These are phyloP conservation scores for Carduelis carduelis DNA, from an alignment of 2,797 vertebrate genomes.

Conservation along the genomic window DNA sequence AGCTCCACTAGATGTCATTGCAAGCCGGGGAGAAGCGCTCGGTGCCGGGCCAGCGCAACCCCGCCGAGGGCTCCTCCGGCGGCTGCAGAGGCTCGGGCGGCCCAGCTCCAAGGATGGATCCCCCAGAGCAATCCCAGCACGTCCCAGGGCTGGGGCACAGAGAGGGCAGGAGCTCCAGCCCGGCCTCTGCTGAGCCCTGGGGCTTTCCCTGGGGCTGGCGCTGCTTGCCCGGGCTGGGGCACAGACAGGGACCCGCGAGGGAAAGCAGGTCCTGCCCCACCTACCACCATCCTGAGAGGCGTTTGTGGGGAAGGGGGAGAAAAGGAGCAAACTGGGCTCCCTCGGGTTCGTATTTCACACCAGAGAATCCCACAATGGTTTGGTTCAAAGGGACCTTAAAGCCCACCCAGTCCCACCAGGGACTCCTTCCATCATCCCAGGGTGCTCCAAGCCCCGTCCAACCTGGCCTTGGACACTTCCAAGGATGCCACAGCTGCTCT, in stretches of 20 bases:
- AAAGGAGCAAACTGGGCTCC: background rate
- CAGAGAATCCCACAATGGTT: background rate
- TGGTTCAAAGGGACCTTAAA: background rate
- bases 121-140: rapidly evolving
- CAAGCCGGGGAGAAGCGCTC: background rate
- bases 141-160: rapidly evolving
- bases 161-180: rapidly evolving
- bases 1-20: conserved; percentile 54
- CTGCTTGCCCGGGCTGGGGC: background rate
- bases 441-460: background rate
- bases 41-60: background rate
- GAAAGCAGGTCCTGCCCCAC: background rate
- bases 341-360: background rate
- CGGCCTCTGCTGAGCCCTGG: rapidly evolving
- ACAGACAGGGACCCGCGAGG: rapidly evolving
- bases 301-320: background rate
- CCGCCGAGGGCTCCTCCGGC: rapidly evolving
- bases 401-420: background rate
- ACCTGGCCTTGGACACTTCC: background rate
- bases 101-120: background rate
- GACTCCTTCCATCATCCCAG: background rate
- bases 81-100: rapidly evolving
- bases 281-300: background rate
- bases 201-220: too few species aligned
- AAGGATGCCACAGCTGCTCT: background rate